These are phyloP conservation scores for Peromyscus californicus DNA, from an alignment of 2,113 vertebrate genomes.

Conservation along the genomic window DNA sequence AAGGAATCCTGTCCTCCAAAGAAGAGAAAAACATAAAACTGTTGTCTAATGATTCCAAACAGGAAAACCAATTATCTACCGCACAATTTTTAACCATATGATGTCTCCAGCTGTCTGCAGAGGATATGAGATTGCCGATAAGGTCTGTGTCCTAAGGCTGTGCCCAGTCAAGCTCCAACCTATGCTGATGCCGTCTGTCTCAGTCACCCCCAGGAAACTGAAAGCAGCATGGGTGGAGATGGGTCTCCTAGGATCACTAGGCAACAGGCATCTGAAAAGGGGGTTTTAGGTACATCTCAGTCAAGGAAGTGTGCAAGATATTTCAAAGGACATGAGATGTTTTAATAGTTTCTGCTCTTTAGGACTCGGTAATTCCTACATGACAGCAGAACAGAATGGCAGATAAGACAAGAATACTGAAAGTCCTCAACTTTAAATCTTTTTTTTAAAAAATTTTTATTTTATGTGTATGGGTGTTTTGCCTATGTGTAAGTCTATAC, in stretches of 20 bases:
- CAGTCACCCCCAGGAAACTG: background rate
- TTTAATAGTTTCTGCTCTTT: background rate
- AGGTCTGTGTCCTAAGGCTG: background rate
- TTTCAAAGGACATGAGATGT: background rate
- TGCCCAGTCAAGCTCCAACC: background rate
- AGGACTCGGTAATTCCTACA: background rate
- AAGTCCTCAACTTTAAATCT: slow-evolving; percentile 10
- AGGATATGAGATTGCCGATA: background rate
- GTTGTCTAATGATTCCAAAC: slow-evolving; percentile 11
- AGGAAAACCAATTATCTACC: background rate
- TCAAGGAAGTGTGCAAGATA: background rate
- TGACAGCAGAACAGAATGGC: background rate
- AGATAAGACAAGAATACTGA: slow-evolving; percentile 3
- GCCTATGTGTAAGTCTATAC: background rate
- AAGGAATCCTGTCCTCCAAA: background rate
- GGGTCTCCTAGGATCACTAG: background rate
- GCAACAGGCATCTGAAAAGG: background rate
- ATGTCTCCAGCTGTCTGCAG: background rate
- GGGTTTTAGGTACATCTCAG: background rate
- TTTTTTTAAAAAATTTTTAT: background rate
- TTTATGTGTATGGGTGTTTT: background rate
- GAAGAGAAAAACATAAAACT: background rate
- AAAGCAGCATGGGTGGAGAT: background rate
- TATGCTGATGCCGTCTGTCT: background rate
- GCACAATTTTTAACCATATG: background rate